These are phyloP conservation scores for Sogatella furcifera DNA, from an alignment of 1,140 invertebrate genomes.

Conservation along the genomic window DNA sequence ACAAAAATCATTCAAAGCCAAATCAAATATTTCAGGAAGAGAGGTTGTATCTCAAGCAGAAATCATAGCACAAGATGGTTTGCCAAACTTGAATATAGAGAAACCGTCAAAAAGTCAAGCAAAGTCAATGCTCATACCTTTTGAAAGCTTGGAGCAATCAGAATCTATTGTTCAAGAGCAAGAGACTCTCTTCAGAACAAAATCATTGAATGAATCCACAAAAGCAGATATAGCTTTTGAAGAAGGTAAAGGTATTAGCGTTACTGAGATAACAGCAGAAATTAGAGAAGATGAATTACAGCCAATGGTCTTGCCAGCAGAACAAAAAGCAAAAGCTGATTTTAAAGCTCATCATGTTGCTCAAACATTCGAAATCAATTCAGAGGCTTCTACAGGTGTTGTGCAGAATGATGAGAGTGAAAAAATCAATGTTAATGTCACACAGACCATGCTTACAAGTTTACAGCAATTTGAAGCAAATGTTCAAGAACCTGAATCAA, in stretches of 20 bases:
- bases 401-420: conserved; percentile 23
- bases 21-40: not conserved
- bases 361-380: conserved; percentile 32
- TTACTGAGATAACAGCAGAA: conserved; percentile 24
- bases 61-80: conserved; percentile 26
- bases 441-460: conserved; percentile 37
- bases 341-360: conserved; percentile 36
- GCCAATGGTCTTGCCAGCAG: conserved; percentile 27
- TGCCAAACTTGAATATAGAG: conserved; percentile 25
- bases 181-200: conserved; percentile 25
- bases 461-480: conserved; percentile 36
- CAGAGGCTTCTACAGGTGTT: conserved; percentile 28
- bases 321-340: conserved; percentile 24
- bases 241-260: conserved; percentile 22
- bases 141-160: conserved; percentile 27
- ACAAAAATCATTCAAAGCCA: conserved; percentile 26
- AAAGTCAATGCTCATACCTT: conserved; percentile 26
- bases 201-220: conserved; percentile 24
- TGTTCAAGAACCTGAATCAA: conserved; percentile 29
- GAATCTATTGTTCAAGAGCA: conserved; percentile 25
- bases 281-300: conserved; percentile 33
- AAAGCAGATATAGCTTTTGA: conserved; percentile 27
- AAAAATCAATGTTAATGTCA: conserved; percentile 30
- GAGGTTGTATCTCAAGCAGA: conserved; percentile 32
- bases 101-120: conserved; percentile 24